These are phyloP conservation scores for Plectropomus leopardus DNA, from an alignment of 2,113 vertebrate genomes.

Conservation along the genomic window DNA sequence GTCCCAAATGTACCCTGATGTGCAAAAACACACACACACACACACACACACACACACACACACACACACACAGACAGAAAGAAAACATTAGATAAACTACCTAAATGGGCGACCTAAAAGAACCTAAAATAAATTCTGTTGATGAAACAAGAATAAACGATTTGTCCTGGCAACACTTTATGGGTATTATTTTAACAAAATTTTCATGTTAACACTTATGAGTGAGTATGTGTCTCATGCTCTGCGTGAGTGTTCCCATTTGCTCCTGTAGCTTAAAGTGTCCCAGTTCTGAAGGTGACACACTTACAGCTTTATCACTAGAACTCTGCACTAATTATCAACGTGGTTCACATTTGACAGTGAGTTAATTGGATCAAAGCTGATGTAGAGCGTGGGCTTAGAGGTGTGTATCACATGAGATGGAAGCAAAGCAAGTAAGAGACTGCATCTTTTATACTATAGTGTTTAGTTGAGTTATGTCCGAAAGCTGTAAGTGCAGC, in stretches of 20 bases:
- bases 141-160: not conserved
- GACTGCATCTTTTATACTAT: not conserved
- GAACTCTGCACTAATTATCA: constrained; percentile 71
- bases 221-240: constrained; percentile 25
- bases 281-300: constrained; percentile 81
- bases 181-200: not conserved
- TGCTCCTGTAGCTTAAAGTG: constrained; percentile 60
- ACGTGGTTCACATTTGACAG: constrained; percentile 57
- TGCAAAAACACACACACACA: not conserved
- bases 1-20: constrained; percentile 16
- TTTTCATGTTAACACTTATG: constrained; percentile 4
- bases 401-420: constrained; percentile 13
- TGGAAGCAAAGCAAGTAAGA: not conserved
- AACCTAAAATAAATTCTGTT: constrained; percentile 2
- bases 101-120: not conserved
- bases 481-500: not conserved
- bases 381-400: not conserved
- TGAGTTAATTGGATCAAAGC: constrained; percentile 65
- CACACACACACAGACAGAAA: not conserved
- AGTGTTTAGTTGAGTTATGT: not conserved
- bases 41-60: not conserved
- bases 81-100: not conserved
- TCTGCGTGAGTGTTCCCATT: constrained; percentile 46
- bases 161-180: not conserved
- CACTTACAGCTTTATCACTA: constrained; percentile 72